Evolutionary conservation across 1,140 invertebrate species (phyloP).

Genomic region (Lordiphosa clarofinis): DNA sequence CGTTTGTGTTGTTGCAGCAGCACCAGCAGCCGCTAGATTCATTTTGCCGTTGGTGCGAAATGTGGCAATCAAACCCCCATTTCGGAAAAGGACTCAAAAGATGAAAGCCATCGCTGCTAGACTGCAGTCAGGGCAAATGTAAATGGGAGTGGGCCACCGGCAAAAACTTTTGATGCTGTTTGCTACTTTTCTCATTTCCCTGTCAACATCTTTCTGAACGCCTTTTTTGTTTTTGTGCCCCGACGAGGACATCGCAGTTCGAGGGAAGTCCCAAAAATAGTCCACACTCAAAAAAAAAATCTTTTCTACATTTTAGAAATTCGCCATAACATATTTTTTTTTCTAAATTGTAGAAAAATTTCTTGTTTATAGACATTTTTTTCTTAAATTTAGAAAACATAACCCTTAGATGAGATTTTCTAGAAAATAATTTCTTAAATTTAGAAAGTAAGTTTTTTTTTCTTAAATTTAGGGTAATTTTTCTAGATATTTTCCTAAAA

Average conservation of each 20-base stretch:
- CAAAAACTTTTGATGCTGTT: conserved; percentile 68
- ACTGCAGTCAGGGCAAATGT: conserved; percentile 1
- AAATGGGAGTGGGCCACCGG: conserved; percentile 19
- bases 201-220: conserved; percentile 27
- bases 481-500: too few species aligned
- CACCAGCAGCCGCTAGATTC: conserved; percentile 20
- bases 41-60: conserved; percentile 70
- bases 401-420: too few species aligned
- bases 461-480: too few species aligned
- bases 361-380: too few species aligned
- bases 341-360: too few species aligned
- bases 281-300: too few species aligned
- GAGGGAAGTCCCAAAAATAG: too few species aligned
- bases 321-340: too few species aligned
- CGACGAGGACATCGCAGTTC: conserved; percentile 15
- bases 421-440: too few species aligned
- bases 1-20: conserved; percentile 35
- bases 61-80: conserved; percentile 63
- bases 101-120: conserved; percentile 26
- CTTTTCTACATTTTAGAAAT: too few species aligned
- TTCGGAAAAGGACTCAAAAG: conserved; percentile 13
- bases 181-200: conserved; percentile 61
- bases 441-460: too few species aligned
- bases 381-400: too few species aligned
- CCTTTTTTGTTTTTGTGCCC: conserved; percentile 43